Evolutionary conservation across 2,888 invertebrate species (phyloP).

Genomic region (Heliconius cydno): DNA sequence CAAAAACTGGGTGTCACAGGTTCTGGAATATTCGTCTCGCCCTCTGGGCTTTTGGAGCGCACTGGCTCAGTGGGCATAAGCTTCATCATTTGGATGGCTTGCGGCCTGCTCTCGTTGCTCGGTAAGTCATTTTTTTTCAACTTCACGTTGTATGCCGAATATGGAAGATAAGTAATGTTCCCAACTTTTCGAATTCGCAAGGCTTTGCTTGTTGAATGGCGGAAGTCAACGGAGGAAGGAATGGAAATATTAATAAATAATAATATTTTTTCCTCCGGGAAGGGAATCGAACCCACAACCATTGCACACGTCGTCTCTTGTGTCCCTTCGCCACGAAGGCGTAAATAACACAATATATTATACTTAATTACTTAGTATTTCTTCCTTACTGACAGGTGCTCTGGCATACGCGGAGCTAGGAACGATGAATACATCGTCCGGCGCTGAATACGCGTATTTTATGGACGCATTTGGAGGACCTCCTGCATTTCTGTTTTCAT

Average conservation of each 20-base stretch:
- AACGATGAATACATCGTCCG: conserved; percentile 97
- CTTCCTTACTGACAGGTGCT: conserved; percentile 86
- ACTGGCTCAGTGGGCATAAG: conserved; percentile 97
- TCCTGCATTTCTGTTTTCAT: conserved; percentile 95
- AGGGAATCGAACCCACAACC: too few relatives aligned
- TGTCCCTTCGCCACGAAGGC: too few relatives aligned
- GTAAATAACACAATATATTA: too few relatives aligned
- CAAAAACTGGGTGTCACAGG: conserved; percentile 81
- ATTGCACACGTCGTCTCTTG: too few relatives aligned
- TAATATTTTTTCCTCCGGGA: neutral
- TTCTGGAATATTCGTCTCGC: conserved; percentile 99
- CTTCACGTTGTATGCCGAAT: neutral
- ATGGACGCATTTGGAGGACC: conserved; percentile 97
- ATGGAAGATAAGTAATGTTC: too few relatives aligned
- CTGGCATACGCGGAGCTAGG: conserved; percentile 97
- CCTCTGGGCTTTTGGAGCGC: conserved; percentile 95
- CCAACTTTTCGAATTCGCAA: too few relatives aligned
- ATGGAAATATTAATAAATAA: too few relatives aligned
- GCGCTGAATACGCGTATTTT: conserved; percentile 97
- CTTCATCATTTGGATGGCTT: conserved; percentile 97
- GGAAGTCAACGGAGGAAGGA: too few relatives aligned
- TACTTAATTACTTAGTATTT: neutral
- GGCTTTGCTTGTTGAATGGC: too few relatives aligned
- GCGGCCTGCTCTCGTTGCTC: conserved; percentile 94
- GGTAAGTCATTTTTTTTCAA: conserved; percentile 79